A percentile compares a stretch with the other conserved stretches of the same genome.
Conservation (phyloP, 2,888 invertebrate species). For the Drosophila nr. fundita region DNA sequence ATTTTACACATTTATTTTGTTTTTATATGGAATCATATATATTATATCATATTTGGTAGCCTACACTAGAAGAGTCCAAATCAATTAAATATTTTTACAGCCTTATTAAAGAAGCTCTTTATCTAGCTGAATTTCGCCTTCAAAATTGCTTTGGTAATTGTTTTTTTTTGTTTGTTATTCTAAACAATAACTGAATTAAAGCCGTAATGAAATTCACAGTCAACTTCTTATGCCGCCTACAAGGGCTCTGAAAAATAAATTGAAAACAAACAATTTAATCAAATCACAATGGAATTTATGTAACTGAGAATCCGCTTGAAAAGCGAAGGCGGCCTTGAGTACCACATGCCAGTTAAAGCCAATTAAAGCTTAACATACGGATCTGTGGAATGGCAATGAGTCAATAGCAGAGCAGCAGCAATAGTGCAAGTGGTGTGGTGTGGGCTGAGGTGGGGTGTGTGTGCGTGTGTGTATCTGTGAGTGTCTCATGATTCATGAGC, state of each 20-base stretch:
- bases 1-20: neutral
- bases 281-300: conserved; percentile 54
- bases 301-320: conserved; percentile 45
- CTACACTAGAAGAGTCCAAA: neutral
- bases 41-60: neutral
- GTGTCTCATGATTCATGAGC: conserved; percentile 49
- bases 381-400: conserved; percentile 67
- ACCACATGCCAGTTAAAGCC: conserved; percentile 50
- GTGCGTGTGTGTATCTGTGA: neutral
- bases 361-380: conserved; percentile 68
- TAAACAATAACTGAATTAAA: conserved; percentile 19
- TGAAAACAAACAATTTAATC: conserved; percentile 41
- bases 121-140: neutral
- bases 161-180: conserved; percentile 14
- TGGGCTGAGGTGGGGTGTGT: neutral
- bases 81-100: neutral
- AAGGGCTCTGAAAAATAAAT: conserved; percentile 10
- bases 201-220: conserved; percentile 5
- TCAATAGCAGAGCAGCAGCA: conserved; percentile 41
- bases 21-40: neutral
- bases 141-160: neutral
- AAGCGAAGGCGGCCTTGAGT: conserved; percentile 50
- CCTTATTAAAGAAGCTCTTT: neutral
- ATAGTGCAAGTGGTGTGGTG: neutral
- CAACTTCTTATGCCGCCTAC: conserved; percentile 2